Base-by-base conservation (phyloP, 2,113 vertebrate genomes). In the Tyto alba region DNA sequence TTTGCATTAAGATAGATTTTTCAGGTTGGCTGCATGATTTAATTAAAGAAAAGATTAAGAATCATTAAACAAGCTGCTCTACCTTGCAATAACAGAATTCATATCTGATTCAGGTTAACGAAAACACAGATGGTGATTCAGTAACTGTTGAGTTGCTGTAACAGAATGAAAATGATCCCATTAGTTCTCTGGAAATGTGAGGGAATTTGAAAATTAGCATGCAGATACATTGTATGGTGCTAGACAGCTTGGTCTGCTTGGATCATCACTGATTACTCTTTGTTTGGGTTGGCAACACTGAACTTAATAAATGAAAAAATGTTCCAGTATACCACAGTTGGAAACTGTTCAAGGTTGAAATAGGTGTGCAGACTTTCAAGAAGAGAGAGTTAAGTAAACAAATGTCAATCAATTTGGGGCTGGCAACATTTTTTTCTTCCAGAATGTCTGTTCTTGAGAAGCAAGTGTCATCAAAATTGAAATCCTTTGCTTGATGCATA, bases 41-140 rank as follows among this genome's bases (percentile, higher is more conserved):
- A 99, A 99, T 99, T 99, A 99, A 99, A 99, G 99, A 99, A 99
- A 99, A 99, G 99, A 99, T 99, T 99, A 99, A 99, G 99, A 99
- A 99, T 99, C 99, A 99, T 99, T 99, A 99, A 99, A 99, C 99
- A 98, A 99, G 99, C 99, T 99, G 99, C 99, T 99, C 98, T 99
- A 99, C 99, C 99, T 99, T 99, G 99, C 99, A 99, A 99, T 99
- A 99, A 99, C 98, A 99, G 98, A 99, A 99, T 99, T 99, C 99
- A 99, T 99, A 99, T 99, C 99, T 99, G 99, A 99, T 99, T 99
- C 99, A 99, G 99, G 99, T 99, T 99, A 99, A 99, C 99, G 98
- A 99, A 99, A 99, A 99, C 99, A 99, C 99, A 99, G 99, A 99
- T 99, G 99, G 99, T 98, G 99, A 99, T 99, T 99, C 98, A 98